Conservation (phyloP, 2,888 invertebrate species). For the Pyrrhosoma nymphula region DNA sequence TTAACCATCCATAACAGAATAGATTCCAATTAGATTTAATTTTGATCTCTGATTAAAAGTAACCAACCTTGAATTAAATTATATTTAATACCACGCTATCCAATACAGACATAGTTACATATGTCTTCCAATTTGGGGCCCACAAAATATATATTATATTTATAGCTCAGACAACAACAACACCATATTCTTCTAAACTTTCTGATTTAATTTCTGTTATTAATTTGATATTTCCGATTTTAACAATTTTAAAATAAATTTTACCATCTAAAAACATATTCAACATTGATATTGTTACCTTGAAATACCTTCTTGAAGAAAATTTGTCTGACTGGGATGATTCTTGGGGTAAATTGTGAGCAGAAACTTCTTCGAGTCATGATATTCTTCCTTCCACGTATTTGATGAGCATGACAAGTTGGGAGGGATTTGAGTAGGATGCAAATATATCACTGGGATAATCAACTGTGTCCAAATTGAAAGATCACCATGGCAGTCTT, state of each 20-base stretch:
- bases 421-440: constrained; percentile 33
- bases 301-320: not conserved
- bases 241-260: not conserved
- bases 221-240: not conserved
- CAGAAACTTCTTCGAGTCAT: not conserved
- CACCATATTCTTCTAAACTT: not conserved
- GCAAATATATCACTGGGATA: constrained; percentile 11
- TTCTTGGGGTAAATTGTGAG: constrained; percentile 2
- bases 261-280: constrained; percentile 4
- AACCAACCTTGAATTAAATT: not conserved
- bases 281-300: constrained; percentile 16
- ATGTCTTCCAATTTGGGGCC: not conserved
- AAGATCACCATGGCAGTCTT: constrained; percentile 38
- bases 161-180: not conserved
- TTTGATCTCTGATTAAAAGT: not conserved
- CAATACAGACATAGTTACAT: not conserved
- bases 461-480: not conserved
- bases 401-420: not conserved
- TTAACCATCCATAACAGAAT: not conserved
- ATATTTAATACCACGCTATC: not conserved
- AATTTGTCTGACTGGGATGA: not conserved
- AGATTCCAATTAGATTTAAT: not conserved
- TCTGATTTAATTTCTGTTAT: not conserved
- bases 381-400: not conserved
- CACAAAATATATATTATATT: not conserved